These are phyloP conservation scores for Lissonota sp. DNA, from an alignment of 2,888 invertebrate genomes.

Conservation along the genomic window DNA sequence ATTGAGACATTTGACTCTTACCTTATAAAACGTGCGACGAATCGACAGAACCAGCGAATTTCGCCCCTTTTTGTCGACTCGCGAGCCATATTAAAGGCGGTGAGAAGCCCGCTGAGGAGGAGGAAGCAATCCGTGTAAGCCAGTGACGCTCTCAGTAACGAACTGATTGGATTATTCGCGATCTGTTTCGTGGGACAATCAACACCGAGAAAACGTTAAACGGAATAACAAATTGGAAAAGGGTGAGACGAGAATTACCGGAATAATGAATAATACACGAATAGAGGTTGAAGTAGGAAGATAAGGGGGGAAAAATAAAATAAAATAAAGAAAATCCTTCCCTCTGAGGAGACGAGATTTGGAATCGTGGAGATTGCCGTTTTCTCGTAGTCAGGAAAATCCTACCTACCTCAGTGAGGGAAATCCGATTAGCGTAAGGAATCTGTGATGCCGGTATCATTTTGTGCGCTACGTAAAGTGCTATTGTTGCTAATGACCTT, in stretches of 20 bases:
- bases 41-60: conserved; percentile 86
- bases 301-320: no score
- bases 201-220: conserved; percentile 70
- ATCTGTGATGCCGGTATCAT: conserved; percentile 87
- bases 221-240: conserved; percentile 54
- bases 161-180: conserved; percentile 86
- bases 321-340: conserved; percentile 16
- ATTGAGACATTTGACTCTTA: no score
- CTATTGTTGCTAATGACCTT: conserved; percentile 87
- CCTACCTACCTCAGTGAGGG: conserved; percentile 85
- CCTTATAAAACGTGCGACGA: conserved; percentile 87
- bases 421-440: conserved; percentile 87
- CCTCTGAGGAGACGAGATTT: conserved; percentile 4
- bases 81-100: conserved; percentile 86
- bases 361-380: conserved; percentile 78
- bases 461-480: conserved; percentile 88
- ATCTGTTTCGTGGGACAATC: conserved; percentile 80
- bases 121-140: conserved; percentile 89
- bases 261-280: conserved; percentile 20
- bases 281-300: no score
- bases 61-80: conserved; percentile 85
- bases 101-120: conserved; percentile 88
- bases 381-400: conserved; percentile 6
- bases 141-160: conserved; percentile 87
- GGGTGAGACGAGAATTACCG: conserved; percentile 25